These are phyloP conservation scores for Phylloscopus whistleri DNA, from an alignment of 2,113 vertebrate genomes.

Conservation along the genomic window DNA sequence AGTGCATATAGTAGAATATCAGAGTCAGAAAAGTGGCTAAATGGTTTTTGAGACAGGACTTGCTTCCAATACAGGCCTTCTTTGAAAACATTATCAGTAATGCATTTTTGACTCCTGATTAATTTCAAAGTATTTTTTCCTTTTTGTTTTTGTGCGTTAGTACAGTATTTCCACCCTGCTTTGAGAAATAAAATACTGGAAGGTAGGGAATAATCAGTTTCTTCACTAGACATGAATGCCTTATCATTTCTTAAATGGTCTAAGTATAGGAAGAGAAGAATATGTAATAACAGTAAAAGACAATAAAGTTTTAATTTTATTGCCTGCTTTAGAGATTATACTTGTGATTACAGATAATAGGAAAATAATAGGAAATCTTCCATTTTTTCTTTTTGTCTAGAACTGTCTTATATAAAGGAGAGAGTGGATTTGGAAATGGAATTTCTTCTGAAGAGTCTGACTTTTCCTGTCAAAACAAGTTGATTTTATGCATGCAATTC, in stretches of 20 bases:
- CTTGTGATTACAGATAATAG: neutral
- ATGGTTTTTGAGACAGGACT: neutral
- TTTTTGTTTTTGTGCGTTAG: neutral
- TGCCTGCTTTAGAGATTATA: neutral
- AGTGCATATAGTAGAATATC: neutral
- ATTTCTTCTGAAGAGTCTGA: neutral
- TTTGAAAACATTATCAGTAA: neutral
- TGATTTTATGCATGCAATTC: neutral
- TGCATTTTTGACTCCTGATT: neutral
- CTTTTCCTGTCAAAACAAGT: neutral
- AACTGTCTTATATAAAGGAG: neutral
- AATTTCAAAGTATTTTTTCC: neutral
- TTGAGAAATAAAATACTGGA: neutral
- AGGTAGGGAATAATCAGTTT: neutral
- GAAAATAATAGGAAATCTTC: neutral
- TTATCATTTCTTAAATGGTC: neutral
- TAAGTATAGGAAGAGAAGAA: neutral
- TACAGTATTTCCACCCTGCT: neutral
- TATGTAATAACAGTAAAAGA: neutral
- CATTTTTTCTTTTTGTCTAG: neutral
- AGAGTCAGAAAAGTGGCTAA: neutral
- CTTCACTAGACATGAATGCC: neutral
- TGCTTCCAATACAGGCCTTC: neutral
- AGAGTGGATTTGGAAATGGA: neutral
- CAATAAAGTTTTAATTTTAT: neutral